phyloP scores from a whole-genome alignment of 2,888 invertebrate species.

The Luperina testacea region DNA sequence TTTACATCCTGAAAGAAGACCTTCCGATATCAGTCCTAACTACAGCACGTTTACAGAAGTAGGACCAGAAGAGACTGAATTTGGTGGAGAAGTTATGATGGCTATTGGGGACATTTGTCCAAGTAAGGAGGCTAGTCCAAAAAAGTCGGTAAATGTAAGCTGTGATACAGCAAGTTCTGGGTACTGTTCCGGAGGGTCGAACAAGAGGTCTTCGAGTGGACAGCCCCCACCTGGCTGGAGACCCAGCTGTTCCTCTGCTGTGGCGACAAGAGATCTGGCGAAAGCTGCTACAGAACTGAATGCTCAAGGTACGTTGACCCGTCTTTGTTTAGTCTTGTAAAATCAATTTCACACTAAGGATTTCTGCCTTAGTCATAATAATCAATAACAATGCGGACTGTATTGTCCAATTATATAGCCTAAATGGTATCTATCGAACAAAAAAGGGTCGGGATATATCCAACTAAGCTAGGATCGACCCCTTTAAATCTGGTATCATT shows the following conservation, averaged over 20 bases:
- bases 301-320: slow-evolving; percentile 91
- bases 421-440: slow-evolving; percentile 36
- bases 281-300: slow-evolving; percentile 93
- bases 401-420: slow-evolving; percentile 45
- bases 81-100: slow-evolving; percentile 83
- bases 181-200: slow-evolving; percentile 88
- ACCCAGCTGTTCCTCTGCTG: slow-evolving; percentile 91
- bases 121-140: slow-evolving; percentile 88
- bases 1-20: slow-evolving; percentile 85
- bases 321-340: background rate
- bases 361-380: slow-evolving; percentile 6
- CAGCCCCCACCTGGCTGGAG: slow-evolving; percentile 90
- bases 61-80: slow-evolving; percentile 86
- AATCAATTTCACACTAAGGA: slow-evolving; percentile 1
- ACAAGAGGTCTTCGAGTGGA: slow-evolving; percentile 86
- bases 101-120: slow-evolving; percentile 85
- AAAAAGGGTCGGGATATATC: slow-evolving; percentile 35
- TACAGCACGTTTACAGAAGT: slow-evolving; percentile 89
- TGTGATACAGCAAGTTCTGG: slow-evolving; percentile 89
- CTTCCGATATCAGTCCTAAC: slow-evolving; percentile 87
- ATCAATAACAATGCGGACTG: slow-evolving; percentile 31
- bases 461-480: slow-evolving; percentile 49
- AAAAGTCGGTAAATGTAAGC: slow-evolving; percentile 87
- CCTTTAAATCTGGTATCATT: slow-evolving; percentile 47
- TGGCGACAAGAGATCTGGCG: slow-evolving; percentile 89